Evolutionary conservation across 1,140 invertebrate genomes (phyloP).

Genomic region (Doryteuthis pealeii): DNA sequence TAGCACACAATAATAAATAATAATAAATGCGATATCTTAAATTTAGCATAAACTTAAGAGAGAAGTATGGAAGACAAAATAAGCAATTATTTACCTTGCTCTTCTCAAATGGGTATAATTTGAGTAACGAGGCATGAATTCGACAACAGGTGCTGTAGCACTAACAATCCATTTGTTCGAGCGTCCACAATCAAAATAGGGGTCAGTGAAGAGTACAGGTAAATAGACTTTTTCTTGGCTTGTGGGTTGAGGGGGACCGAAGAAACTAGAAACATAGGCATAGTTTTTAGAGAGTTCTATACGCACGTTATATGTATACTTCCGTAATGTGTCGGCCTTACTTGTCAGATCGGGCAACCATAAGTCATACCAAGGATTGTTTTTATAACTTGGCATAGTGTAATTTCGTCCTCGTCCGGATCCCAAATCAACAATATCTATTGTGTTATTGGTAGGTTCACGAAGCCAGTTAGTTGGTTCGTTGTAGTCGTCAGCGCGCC

Average conservation of each 20-base stretch:
- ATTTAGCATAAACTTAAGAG: too few species aligned
- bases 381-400: slow-evolving; percentile 84
- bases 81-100: too few species aligned
- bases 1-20: too few species aligned
- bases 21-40: too few species aligned
- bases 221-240: slow-evolving; percentile 60
- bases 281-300: slow-evolving; percentile 60
- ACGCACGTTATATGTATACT: slow-evolving; percentile 76
- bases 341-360: slow-evolving; percentile 73
- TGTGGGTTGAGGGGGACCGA: slow-evolving; percentile 59
- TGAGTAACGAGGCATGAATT: slow-evolving; percentile 88
- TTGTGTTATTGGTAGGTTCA: slow-evolving; percentile 59
- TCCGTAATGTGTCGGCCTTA: slow-evolving; percentile 80
- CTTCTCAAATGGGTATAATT: slow-evolving; percentile 93
- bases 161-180: slow-evolving; percentile 95
- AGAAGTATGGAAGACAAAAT: too few species aligned
- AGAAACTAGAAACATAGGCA: slow-evolving; percentile 48
- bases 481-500: slow-evolving; percentile 59
- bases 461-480: slow-evolving; percentile 59
- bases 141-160: slow-evolving; percentile 90
- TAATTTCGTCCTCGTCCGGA: slow-evolving; percentile 77
- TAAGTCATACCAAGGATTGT: slow-evolving; percentile 87
- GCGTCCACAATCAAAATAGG: slow-evolving; percentile 95
- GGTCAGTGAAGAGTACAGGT: slow-evolving; percentile 91
- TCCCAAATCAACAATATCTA: slow-evolving; percentile 56